A percentile compares a stretch with the other conserved stretches of the same genome.
Conservation (phyloP, 92 coral and sea anemone genomes). For the Porites lobata region DNA sequence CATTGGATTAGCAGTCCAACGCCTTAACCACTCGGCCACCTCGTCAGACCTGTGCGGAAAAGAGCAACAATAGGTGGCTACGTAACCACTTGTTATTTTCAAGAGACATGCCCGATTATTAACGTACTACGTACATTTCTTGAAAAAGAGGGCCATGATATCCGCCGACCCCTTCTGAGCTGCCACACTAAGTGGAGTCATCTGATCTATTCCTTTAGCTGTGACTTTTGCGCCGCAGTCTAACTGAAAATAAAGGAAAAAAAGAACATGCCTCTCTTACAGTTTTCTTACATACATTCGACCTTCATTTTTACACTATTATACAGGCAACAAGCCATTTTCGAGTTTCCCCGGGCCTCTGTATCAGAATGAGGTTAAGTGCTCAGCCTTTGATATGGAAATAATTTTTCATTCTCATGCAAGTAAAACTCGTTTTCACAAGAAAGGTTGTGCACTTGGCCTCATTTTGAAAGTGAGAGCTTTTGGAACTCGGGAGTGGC, state of each 20-base stretch:
- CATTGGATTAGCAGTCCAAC: slow-evolving; percentile 99
- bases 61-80: neutral
- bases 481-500: too few species aligned
- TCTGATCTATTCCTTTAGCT: slow-evolving; percentile 76
- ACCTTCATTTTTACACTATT: too few species aligned
- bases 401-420: too few species aligned
- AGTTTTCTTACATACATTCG: too few species aligned
- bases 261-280: neutral
- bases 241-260: slow-evolving; percentile 51
- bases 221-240: slow-evolving; percentile 82
- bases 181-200: slow-evolving; percentile 88
- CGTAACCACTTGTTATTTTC: neutral
- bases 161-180: slow-evolving; percentile 81
- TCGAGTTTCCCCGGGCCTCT: too few species aligned
- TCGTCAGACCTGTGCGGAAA: slow-evolving; percentile 59
- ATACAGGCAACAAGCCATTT: too few species aligned
- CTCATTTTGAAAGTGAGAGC: too few species aligned
- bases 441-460: too few species aligned
- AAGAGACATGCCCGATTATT: neutral
- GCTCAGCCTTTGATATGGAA: too few species aligned
- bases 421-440: too few species aligned
- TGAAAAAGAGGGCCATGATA: slow-evolving; percentile 80
- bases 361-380: too few species aligned
- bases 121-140: slow-evolving; percentile 71
- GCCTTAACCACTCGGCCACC: slow-evolving; percentile 99